Evolutionary conservation across 2,113 vertebrate genomes (phyloP).

Genomic region (Columba livia): DNA sequence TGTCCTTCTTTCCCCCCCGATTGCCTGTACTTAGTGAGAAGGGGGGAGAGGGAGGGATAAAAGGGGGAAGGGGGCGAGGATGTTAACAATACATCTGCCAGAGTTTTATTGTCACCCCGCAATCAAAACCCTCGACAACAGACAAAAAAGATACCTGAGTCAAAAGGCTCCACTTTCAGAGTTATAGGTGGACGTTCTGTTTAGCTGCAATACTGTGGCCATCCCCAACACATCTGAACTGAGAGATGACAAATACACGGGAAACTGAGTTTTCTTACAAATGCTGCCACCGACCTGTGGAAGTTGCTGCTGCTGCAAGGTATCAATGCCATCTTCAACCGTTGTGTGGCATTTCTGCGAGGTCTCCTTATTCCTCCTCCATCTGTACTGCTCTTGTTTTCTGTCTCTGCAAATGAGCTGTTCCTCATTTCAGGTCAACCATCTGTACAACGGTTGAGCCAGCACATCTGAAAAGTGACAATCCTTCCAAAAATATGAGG

Average conservation of each 20-base stretch:
- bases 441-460: background rate
- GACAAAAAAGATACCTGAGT: background rate
- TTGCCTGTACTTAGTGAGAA: no score
- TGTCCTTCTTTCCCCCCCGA: no score
- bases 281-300: background rate
- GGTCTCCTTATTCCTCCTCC: background rate
- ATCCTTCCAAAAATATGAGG: background rate
- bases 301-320: background rate
- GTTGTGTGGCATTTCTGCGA: background rate
- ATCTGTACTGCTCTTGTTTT: background rate
- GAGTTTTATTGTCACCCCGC: no score
- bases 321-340: background rate
- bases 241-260: background rate
- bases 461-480: background rate
- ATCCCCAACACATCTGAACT: background rate
- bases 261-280: background rate
- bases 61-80: no score
- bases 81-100: no score
- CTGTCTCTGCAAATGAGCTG: background rate
- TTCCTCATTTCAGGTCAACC: background rate
- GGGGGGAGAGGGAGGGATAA: no score
- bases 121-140: background rate
- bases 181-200: background rate
- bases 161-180: background rate
- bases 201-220: background rate